phyloP scores from a whole-genome alignment of 23 tunicate genomes.

The Halocynthia aurantium region DNA sequence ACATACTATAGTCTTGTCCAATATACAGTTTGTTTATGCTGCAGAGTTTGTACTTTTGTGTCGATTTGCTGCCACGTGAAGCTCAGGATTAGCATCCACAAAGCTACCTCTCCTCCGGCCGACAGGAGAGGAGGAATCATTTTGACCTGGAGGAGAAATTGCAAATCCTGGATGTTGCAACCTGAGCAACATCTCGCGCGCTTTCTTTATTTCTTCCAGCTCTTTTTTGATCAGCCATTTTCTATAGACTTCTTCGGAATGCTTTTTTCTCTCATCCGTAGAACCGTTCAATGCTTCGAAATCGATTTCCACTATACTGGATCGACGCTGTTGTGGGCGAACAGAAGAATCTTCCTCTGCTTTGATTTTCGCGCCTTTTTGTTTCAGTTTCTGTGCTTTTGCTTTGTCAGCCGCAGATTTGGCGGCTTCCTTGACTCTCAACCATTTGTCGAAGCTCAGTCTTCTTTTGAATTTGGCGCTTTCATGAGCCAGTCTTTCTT shows the following conservation, averaged over 20 bases:
- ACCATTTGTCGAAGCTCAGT: slow-evolving; percentile 21
- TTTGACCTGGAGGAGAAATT: neutral
- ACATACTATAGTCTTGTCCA: no score
- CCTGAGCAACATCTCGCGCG: slow-evolving; percentile 8
- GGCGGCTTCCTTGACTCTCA: no score
- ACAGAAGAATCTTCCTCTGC: neutral
- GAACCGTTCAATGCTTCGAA: neutral
- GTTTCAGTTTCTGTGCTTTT: no score
- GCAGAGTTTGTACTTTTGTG: no score
- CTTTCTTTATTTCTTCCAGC: slow-evolving; percentile 15
- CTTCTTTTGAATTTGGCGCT: slow-evolving; percentile 18
- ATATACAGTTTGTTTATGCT: no score
- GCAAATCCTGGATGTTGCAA: neutral
- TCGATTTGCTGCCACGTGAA: slow-evolving; percentile 5
- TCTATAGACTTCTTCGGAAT: slow-evolving; percentile 19
- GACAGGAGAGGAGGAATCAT: neutral
- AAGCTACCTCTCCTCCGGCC: neutral
- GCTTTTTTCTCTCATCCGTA: slow-evolving; percentile 17
- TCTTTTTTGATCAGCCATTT: slow-evolving; percentile 29
- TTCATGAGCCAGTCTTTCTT: slow-evolving; percentile 7
- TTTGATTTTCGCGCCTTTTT: neutral
- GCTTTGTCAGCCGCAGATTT: no score
- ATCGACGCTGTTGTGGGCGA: neutral
- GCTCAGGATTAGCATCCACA: slow-evolving; percentile 1
- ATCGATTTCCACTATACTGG: neutral